These are phyloP conservation scores for Cryptomyrus ogoouensis DNA, from an alignment of 2,113 vertebrate species.

Conservation along the genomic window DNA sequence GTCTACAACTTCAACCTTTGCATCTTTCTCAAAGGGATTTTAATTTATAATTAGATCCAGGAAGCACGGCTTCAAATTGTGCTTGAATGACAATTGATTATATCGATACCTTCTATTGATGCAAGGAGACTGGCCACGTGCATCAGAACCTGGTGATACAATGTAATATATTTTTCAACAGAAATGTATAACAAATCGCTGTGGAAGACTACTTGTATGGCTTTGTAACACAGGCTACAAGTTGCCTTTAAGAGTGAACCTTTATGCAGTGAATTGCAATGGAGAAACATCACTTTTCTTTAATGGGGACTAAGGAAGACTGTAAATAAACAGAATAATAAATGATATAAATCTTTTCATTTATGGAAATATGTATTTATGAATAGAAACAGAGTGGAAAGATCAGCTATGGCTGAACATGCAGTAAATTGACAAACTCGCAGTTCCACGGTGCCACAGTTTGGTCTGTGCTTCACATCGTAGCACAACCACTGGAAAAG, in stretches of 20 bases:
- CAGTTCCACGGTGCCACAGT: neutral
- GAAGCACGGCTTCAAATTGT: neutral
- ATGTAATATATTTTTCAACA: neutral
- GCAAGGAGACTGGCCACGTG: neutral
- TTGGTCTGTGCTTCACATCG: neutral
- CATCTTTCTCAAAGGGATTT: neutral
- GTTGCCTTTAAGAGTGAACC: neutral
- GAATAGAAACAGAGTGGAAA: neutral
- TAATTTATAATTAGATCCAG: neutral
- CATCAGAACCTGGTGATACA: neutral
- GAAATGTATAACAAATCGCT: neutral
- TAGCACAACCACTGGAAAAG: neutral
- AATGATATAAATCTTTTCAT: neutral
- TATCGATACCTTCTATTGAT: neutral
- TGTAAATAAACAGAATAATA: neutral
- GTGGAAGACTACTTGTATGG: neutral
- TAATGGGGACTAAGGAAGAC: neutral
- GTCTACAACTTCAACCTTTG: neutral
- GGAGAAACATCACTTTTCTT: neutral
- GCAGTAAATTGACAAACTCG: neutral
- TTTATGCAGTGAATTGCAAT: neutral
- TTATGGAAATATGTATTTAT: neutral
- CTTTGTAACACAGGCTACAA: neutral
- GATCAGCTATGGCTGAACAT: neutral
- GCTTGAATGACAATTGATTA: neutral